Percentiles rank a stretch among this genome's conserved stretches.
phyloP scores from a whole-genome alignment of 30 jellyfish, hydroid and myxozoan species.

The Chironex yamaguchii region DNA sequence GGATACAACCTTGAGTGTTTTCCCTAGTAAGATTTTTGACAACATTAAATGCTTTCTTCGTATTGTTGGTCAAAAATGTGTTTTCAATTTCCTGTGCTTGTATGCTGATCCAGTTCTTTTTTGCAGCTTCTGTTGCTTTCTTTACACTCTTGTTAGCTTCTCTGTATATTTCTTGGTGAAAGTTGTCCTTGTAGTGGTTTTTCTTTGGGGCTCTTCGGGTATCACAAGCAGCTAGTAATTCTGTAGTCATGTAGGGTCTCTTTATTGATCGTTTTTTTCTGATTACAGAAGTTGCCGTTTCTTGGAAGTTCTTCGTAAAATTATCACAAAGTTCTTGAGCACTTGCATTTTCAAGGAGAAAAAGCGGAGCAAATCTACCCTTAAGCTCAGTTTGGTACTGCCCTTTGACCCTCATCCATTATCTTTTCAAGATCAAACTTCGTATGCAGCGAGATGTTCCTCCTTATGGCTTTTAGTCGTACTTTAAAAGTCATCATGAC shows the following conservation, averaged over 20 bases:
- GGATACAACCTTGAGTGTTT: too few relatives aligned
- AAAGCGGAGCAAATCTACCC: background rate
- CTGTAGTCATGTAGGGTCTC: background rate
- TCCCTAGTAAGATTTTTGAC: conserved; percentile 19
- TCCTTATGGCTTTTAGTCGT: conserved; percentile 18
- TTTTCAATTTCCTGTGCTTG: conserved; percentile 20
- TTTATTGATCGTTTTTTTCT: background rate
- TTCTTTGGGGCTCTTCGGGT: background rate
- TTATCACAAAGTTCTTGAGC: background rate
- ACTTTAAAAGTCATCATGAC: conserved; percentile 53
- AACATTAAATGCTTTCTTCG: conserved; percentile 12
- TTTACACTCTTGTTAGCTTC: background rate
- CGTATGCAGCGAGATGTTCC: background rate
- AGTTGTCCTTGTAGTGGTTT: background rate
- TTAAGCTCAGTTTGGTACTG: background rate
- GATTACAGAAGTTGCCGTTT: background rate
- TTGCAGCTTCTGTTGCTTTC: background rate
- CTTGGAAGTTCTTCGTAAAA: background rate
- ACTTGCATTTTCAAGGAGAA: background rate
- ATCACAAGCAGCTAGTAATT: background rate
- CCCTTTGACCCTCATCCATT: conserved; percentile 2
- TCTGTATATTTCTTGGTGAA: background rate
- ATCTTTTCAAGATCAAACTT: conserved; percentile 37
- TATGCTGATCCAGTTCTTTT: conserved; percentile 17
- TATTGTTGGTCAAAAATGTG: conserved; percentile 14